Base-by-base conservation (phyloP, 2,113 vertebrate species). In the Ochotona curzoniae region DNA sequence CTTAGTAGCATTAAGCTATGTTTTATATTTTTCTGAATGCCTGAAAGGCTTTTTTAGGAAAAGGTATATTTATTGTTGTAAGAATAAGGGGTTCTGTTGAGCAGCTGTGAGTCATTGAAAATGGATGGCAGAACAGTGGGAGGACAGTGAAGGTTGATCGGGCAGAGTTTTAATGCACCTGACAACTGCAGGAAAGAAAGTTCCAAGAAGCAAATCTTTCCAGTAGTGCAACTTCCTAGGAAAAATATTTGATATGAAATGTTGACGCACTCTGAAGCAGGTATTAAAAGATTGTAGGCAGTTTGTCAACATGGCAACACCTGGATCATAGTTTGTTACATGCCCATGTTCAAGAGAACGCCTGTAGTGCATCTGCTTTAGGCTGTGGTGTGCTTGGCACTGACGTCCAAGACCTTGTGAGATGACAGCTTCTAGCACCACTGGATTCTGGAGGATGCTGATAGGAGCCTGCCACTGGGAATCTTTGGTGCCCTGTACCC, bases 1-100 rank as follows among this genome's bases (percentile, higher is more conserved):
- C 86, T 67, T 30, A 74, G 89, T 38, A 85, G 25, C 21, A 30
- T 80, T 84, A 90, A 90, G 30, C 35, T 83, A 54, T 49, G 23
- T 86, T 94, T 94, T 71, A 75, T 12, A 91, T 93, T 89, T 73
- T 21, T 71, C 13, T n/a, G 64, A 82, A 11, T 23, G 10, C 18
- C 54, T 57, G 26, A 57, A 5, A 79, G 30, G 7, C 44, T 86
- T 20, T 83, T 89, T 89, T 63, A 76, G 73, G 76, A 89, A 86
- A 90, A 12, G 18, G 21, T n/a, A 4, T 83, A 66, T 94, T 78
- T 35, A 51, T 61, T 90, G 21, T 90, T 90, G 93, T 90, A 79
- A 66, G n/a, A 83, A 80, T n/a, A 89, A 85, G 20, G 35, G 18
- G 21, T 79, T 89, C 51, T 87, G 49, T 12, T 69, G 35, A 93